Conservation (phyloP, 2,888 invertebrate genomes). For the Pterostichus madidus region DNA sequence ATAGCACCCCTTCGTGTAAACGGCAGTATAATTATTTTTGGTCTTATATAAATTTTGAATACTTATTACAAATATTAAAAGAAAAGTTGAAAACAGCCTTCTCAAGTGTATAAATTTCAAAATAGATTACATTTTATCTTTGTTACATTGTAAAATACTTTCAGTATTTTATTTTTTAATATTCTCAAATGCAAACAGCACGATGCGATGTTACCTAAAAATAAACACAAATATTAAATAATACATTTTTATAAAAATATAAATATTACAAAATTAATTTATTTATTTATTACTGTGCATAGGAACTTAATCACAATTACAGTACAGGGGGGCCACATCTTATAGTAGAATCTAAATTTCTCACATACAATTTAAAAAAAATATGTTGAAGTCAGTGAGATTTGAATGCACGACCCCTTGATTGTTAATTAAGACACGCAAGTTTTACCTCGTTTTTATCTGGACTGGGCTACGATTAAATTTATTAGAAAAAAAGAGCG, state of each 20-base stretch:
- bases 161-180: conserved; percentile 55
- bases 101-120: conserved; percentile 59
- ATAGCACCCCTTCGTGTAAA: conserved; percentile 58
- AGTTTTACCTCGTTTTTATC: too few species aligned
- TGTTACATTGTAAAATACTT: conserved; percentile 63
- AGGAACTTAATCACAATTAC: too few species aligned
- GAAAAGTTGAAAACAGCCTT: conserved; percentile 33
- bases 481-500: too few species aligned
- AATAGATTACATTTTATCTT: conserved; percentile 63
- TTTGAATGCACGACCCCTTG: too few species aligned
- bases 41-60: conserved; percentile 43
- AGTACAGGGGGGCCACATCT: too few species aligned
- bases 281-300: too few species aligned
- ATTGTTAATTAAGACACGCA: too few species aligned
- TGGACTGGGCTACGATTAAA: too few species aligned
- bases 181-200: conserved; percentile 53
- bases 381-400: too few species aligned
- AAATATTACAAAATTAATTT: not conserved
- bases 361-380: too few species aligned
- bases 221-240: conserved; percentile 25
- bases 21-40: conserved; percentile 57
- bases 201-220: conserved; percentile 46
- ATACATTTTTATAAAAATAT: not conserved
- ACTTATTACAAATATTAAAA: conserved; percentile 40
- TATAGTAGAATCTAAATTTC: too few species aligned